Conservation (phyloP, 2,888 invertebrate genomes). For the Polydrusus pterygomalis region DNA sequence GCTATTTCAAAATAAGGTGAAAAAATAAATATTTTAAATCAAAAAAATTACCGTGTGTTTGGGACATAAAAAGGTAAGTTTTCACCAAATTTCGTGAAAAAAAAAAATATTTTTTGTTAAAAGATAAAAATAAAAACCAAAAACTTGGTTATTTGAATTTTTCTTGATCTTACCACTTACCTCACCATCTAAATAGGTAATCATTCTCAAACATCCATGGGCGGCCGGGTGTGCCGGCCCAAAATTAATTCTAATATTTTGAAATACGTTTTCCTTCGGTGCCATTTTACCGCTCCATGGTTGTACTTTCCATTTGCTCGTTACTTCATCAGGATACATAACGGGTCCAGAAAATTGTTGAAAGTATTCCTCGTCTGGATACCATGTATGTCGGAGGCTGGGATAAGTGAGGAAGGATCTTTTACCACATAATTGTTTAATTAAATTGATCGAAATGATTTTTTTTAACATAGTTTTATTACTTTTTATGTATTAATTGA, state of each 20-base stretch:
- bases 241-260: slow-evolving; percentile 77
- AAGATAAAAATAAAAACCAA: too few species aligned
- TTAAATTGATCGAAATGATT: neutral
- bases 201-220: slow-evolving; percentile 89
- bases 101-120: too few species aligned
- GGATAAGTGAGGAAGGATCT: neutral
- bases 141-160: too few species aligned
- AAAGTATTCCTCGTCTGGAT: slow-evolving; percentile 78
- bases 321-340: slow-evolving; percentile 74
- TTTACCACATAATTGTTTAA: neutral
- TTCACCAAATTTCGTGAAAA: too few species aligned
- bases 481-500: neutral
- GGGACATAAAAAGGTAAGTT: too few species aligned
- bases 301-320: slow-evolving; percentile 62
- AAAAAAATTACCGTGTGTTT: too few species aligned
- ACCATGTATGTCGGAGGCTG: slow-evolving; percentile 72
- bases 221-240: slow-evolving; percentile 95
- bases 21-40: too few species aligned
- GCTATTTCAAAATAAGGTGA: too few species aligned
- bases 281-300: slow-evolving; percentile 50
- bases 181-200: slow-evolving; percentile 89
- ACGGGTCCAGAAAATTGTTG: slow-evolving; percentile 75
- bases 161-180: too few species aligned
- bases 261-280: slow-evolving; percentile 54
- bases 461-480: neutral